Evolutionary conservation across 2,113 vertebrate genomes (phyloP), one percentile per base, ranked within the genome.

Genomic region (Malurus alboscapulatus): DNA sequence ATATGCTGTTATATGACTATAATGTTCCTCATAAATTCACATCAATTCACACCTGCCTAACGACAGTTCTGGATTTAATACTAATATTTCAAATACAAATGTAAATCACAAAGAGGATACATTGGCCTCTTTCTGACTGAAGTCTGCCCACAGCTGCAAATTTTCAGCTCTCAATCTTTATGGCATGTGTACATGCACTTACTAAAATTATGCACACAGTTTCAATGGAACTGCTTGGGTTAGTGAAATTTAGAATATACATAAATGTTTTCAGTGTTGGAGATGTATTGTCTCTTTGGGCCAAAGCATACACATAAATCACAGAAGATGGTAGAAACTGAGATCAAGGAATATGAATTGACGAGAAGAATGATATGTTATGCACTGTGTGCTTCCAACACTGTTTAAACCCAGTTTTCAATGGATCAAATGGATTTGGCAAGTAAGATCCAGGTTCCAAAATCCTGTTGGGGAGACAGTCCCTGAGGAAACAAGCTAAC

Each of bases 401-500:
- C 57, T 67, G 68, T 32, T 87, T 85, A 79, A 87, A 79, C 6
- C n/a, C 62, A 48, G 50, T 82, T 91, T 92, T 84, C 73, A 96
- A 42, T 61, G 69, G 66, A 94, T 87, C 74, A 82, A 91, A 92
- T 47, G n/a, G 59, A 68, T 72, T 68, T 92, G 86, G 83, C 76
- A 93, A 69, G 47, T 45, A 74, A 81, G 63, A 84, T 59, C 44
- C 73, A 87, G 50, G 83, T 88, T 92, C 81, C 93, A 93, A 86
- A 90, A 72, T 48, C 30, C 48, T 87, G 80, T 78, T 88, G 66
- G 68, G 88, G 80, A 93, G 65, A 80, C 73, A 72, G 77, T 68
- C 80, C 68, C 92, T 57, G 69, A 87, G 84, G 80, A 84, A 95
- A 94, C 61, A 68, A 45, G 50, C 25, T 20, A 71, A 84, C 25